A percentile compares a stretch with the other conserved stretches of the same genome.
Conservation (phyloP, 2,113 vertebrate genomes). For the Zosterops pallidus region DNA sequence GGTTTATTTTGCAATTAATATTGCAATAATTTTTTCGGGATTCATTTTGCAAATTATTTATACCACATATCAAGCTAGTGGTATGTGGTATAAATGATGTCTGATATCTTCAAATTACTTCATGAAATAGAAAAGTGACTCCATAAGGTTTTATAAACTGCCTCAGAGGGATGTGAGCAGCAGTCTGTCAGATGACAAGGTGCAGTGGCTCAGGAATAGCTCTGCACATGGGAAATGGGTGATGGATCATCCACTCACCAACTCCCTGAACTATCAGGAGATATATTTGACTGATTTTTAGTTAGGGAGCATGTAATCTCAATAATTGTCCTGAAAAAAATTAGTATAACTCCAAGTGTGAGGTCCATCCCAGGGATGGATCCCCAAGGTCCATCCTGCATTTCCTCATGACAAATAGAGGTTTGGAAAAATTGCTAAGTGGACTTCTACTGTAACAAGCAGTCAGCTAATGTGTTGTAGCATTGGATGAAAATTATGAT, state of each 20-base stretch:
- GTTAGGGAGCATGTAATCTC: background rate
- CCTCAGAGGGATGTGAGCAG: background rate
- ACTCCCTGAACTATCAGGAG: background rate
- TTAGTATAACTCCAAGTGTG: background rate
- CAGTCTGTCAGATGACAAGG: background rate
- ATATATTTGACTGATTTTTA: background rate
- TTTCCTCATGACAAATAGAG: background rate
- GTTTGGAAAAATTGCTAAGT: background rate
- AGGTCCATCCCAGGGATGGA: background rate
- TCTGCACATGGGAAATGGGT: background rate
- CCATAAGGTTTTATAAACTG: background rate
- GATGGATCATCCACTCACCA: background rate
- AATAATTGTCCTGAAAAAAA: background rate
- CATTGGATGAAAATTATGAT: background rate
- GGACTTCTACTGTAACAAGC: background rate
- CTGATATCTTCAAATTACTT: background rate
- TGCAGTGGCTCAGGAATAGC: background rate
- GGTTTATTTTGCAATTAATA: background rate
- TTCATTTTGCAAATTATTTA: background rate
- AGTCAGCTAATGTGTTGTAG: background rate
- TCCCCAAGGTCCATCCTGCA: background rate
- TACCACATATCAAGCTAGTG: background rate
- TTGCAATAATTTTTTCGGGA: background rate
- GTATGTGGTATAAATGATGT: background rate
- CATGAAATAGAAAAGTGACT: background rate